Base-by-base conservation (phyloP, 2,113 vertebrate species). In the Xenopus borealis region DNA sequence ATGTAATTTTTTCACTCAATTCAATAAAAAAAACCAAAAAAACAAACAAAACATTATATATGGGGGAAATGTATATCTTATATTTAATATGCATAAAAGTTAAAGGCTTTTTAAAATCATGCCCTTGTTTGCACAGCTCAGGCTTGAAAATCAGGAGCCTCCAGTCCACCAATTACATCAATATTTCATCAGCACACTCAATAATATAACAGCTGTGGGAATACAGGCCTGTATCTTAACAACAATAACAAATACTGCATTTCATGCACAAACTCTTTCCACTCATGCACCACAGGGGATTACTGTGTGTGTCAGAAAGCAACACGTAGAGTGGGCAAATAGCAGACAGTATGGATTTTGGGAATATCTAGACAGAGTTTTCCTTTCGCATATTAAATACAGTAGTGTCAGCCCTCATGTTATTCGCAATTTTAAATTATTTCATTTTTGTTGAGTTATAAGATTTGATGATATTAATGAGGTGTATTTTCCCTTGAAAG, bases 201-300 rank as follows among this genome's bases (percentile, higher is more conserved):
- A 79, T 82, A 84, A 69, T 62, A 82, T 66, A 83, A 80, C 40
- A 81, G 78, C 78, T 80, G 64, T 72, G 83, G 82, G 81, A 85
- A 58, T 80, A 80, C 18, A 78, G 79, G 81, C 67, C 72, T 77
- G 80, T 79, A 75, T 46, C 78, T 33, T 77, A 80, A 77, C 79
- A 84, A 78, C 79, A 71, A 73, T 81, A 84, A 81, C 82, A 82
- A 83, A 83, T 84, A 81, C 71, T 77, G 80, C 76, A 23, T 12
- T 79, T 66, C 78, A 79, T 70, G 74, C 74, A 77, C 74, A 77
- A 64, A 53, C 58, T 62, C 66, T 76, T 63, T 69, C 73, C 66
- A 69, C 66, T 62, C 67, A 18, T 44, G 20, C 27, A 64, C 74
- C 74, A 30, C 67, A 64, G 67, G 74, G 72, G 62, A 70, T 62